Base-by-base conservation (phyloP, 92 coral and sea anemone species). In the Palythoa heliodiscus region DNA sequence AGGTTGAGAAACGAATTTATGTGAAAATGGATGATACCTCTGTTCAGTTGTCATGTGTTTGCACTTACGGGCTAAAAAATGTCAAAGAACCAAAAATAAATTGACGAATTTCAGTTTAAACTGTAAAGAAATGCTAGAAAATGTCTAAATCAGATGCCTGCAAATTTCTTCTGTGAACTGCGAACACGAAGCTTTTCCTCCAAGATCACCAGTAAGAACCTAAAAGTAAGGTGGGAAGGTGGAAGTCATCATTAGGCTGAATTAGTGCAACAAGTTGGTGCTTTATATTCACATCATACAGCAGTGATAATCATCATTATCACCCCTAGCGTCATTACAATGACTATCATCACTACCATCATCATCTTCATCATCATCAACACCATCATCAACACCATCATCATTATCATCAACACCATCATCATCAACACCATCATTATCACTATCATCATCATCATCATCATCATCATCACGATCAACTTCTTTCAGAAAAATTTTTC, bases 171-270 rank as follows among this genome's bases (percentile, higher is more conserved):
- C 88, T 52, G 99, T 97, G 82, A 97, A 97, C 57, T 87, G 92
- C 0, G 99, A 94, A 78, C 99, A 97, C 5, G 91, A 89, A 22
- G 95, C 92, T 12, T 81, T 82, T 19, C 99, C 99, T 53, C 99
- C 99, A 29, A 97, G 95, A 73, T 97, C 99, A 14, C 98, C 95
- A 11, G 99, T 97, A 77, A 95, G 90, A 16, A 95, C 93, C 99
- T 97, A 83, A 70, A 25, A 55, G 22, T 67, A 39, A 77, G 43
- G 22, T 22, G 63, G 20, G 23, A 14, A 38, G 67, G 43, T 8
- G 3, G 0, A 29, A 29, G 9, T 17, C 73, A 63, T 52, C 14
- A 66, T 11, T 22, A 52, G 7, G 43, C 53, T 37, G 35, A 23
- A 76, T 76, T 17, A 24, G 50, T 43, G 9, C 50, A 3, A 55